phyloP scores from a whole-genome alignment of 1,140 invertebrate genomes.

The Brachionus plicatilis region DNA sequence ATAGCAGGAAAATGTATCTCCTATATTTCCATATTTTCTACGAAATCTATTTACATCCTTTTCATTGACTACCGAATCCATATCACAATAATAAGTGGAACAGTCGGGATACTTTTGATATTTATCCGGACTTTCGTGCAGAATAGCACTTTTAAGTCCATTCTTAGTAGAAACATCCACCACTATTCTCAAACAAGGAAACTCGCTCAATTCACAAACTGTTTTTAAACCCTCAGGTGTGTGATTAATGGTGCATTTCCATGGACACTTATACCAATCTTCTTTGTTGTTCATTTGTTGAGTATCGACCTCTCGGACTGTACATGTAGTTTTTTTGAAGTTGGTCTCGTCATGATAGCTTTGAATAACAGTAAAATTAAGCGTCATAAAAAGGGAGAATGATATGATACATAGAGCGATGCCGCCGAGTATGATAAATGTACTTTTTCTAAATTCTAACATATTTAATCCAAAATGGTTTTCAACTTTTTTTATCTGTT shows the following conservation, averaged over 20 bases:
- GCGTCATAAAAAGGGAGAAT: background rate
- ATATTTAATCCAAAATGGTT: background rate
- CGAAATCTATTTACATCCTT: conserved; percentile 26
- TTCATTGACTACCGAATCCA: conserved; percentile 29
- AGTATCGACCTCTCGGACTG: conserved; percentile 20
- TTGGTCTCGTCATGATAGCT: conserved; percentile 1
- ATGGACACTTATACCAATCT: conserved; percentile 38
- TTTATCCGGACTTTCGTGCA: conserved; percentile 27
- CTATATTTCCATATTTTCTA: conserved; percentile 1
- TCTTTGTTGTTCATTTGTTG: conserved; percentile 30
- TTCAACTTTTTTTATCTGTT: background rate
- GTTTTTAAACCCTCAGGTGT: conserved; percentile 39
- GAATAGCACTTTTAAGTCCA: conserved; percentile 33
- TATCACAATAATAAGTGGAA: conserved; percentile 39
- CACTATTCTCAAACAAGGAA: conserved; percentile 33
- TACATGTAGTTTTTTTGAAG: conserved; percentile 31
- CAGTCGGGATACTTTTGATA: conserved; percentile 3
- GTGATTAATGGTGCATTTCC: conserved; percentile 36
- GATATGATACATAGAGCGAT: conserved; percentile 20
- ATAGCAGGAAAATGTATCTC: background rate
- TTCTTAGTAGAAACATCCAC: conserved; percentile 30
- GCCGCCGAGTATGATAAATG: background rate
- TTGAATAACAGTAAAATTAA: conserved; percentile 28
- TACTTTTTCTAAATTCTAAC: background rate
- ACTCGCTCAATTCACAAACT: conserved; percentile 13